Base-by-base conservation (phyloP, 2,888 invertebrate species). In the Aleiodes alternator region DNA sequence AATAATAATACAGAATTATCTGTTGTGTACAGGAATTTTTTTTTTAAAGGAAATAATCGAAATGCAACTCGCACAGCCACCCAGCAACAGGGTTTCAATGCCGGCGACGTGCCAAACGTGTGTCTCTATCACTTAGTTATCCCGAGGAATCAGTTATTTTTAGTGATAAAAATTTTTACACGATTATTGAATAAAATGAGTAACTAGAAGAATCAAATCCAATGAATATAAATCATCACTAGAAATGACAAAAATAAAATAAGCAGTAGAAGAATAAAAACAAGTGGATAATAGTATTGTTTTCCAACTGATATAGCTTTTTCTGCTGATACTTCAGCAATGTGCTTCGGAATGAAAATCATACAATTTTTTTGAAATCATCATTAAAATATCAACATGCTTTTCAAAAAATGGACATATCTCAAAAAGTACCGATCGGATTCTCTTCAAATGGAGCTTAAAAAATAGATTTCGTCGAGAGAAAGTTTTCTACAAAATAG, bases 31-130 rank as follows among this genome's bases (percentile, higher is more conserved):
- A 23, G 8, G 23, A 16, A 71, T 29, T 31, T 43, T 48, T 71
- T 29, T 31, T 43, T 48, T 59, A 48, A 57, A 16, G 23, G 57
- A 57, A 71, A 57, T 38, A 48, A 71, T 51, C 34, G 51, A 71
- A 59, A 50, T 61, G 48, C 50, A 48, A 59, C 16, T 31, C 2
- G 23, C 14, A 16, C 29, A 51, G 38, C 23, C 69, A 74, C 69
- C 69, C 69, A 73, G 73, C 73, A 73, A 73, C 73, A 74, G 69
- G 69, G 56, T 74, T 74, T 34, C 73, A 34, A 73, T 73, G 68
- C 56, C 59, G 34, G 38, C 14, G 53, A 14, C 48, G 59, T 57
- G 51, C 59, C 59, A 59, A 71, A 11, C 9, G 48, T 64, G 16
- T 64, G 48, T 5, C 48, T 48, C 9, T 64, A 14, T 12, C 23